A percentile compares a stretch with the other conserved stretches of the same genome.
These are phyloP conservation scores for Pangasius krempfi DNA, from an alignment of 2,797 vertebrate genomes.

Conservation along the genomic window DNA sequence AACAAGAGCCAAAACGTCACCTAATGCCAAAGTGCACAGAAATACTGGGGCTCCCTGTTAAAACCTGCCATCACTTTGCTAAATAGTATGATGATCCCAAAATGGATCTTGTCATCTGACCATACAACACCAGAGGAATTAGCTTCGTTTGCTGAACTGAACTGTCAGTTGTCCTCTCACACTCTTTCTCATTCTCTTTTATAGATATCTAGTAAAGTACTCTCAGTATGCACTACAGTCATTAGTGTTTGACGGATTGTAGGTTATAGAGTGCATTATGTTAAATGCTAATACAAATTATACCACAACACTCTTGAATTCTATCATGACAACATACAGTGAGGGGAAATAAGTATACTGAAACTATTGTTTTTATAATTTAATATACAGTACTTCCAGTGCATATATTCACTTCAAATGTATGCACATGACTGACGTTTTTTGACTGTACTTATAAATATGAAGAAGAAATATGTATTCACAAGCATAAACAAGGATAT, in stretches of 20 bases:
- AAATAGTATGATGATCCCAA: slow-evolving; percentile 36
- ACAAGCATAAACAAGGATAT: not conserved
- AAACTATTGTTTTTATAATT: not conserved
- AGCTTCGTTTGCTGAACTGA: not conserved
- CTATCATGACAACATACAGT: not conserved
- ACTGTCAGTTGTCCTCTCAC: slow-evolving; percentile 3
- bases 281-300: slow-evolving; percentile 37
- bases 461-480: not conserved
- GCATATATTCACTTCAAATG: not conserved
- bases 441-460: not conserved
- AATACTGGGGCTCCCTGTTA: slow-evolving; percentile 24
- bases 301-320: not conserved
- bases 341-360: not conserved
- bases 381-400: not conserved
- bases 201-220: slow-evolving; percentile 34
- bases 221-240: slow-evolving; percentile 20
- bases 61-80: slow-evolving; percentile 37
- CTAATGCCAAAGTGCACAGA: slow-evolving; percentile 44
- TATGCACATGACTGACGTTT: not conserved
- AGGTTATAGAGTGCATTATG: slow-evolving; percentile 15
- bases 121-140: slow-evolving; percentile 23
- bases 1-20: slow-evolving; percentile 55
- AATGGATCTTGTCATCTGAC: slow-evolving; percentile 33
- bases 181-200: slow-evolving; percentile 5
- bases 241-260: slow-evolving; percentile 18